A percentile compares a stretch with the other conserved stretches of the same genome.
Conservation (phyloP, 1,140 invertebrate species). For the Micrasema minimum region DNA sequence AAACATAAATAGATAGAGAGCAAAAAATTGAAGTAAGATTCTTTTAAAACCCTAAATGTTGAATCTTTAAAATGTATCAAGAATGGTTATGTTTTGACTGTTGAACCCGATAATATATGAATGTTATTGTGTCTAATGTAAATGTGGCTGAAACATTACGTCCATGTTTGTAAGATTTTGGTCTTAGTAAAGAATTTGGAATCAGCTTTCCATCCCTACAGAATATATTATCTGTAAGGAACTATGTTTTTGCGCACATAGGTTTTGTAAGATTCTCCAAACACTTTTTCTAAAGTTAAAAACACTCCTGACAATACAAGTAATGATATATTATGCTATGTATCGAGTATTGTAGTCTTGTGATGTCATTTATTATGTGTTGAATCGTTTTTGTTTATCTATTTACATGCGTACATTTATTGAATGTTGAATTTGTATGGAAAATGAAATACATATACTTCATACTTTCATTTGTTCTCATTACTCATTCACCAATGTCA, state of each 20-base stretch:
- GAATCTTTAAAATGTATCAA: constrained; percentile 41
- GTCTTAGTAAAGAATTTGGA: constrained; percentile 15
- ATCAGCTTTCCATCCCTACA: constrained; percentile 5
- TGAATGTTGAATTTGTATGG: constrained; percentile 45
- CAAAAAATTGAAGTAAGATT: constrained; percentile 48
- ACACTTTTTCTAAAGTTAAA: constrained; percentile 35
- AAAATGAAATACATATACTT: constrained; percentile 42
- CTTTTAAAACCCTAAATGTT: constrained; percentile 44
- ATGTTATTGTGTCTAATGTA: constrained; percentile 45
- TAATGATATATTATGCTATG: constrained; percentile 45
- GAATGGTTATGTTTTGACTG: constrained; percentile 47
- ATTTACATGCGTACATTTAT: constrained; percentile 35
- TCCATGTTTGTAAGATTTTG: constrained; percentile 49
- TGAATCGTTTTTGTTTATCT: constrained; percentile 33
- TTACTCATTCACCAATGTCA: constrained; percentile 32
- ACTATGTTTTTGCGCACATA: constrained; percentile 47
- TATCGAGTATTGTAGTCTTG: constrained; percentile 49
- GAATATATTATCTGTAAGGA: constrained; percentile 1
- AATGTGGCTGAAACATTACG: constrained; percentile 47
- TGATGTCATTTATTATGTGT: constrained; percentile 33
- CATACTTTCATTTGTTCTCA: constrained; percentile 41
- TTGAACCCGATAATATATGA: constrained; percentile 44
- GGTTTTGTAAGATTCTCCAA: constrained; percentile 44
- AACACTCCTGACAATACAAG: constrained; percentile 52
- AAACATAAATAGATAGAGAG: constrained; percentile 41